A percentile compares a stretch with the other conserved stretches of the same genome.
Conservation (phyloP, 2,888 invertebrate genomes). For the Tethea ocularis region DNA sequence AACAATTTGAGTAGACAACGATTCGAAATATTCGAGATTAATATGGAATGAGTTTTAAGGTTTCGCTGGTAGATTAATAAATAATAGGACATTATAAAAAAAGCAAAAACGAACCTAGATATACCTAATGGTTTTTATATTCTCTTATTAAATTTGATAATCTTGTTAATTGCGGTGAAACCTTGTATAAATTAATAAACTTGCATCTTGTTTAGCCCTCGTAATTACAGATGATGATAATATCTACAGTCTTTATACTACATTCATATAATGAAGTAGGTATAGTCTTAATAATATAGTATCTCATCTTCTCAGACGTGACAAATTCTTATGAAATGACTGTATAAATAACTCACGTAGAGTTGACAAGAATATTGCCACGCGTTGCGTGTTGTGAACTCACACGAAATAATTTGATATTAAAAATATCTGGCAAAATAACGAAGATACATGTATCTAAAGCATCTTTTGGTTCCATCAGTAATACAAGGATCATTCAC, state of each 20-base stretch:
- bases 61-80: not conserved
- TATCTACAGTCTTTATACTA: constrained; percentile 16
- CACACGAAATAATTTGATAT: not conserved
- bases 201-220: too few species aligned
- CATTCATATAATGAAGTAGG: constrained; percentile 9
- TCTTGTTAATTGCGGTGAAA: too few species aligned
- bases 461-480: not conserved
- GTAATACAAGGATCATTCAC: not conserved
- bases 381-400: constrained; percentile 1
- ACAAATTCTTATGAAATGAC: constrained; percentile 12
- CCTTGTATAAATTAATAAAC: too few species aligned
- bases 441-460: not conserved
- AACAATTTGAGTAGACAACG: constrained; percentile 15
- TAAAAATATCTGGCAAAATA: not conserved
- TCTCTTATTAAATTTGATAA: too few species aligned
- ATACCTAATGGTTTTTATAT: too few species aligned
- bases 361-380: constrained; percentile 10
- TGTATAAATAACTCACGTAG: constrained; percentile 13
- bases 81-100: not conserved
- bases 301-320: constrained; percentile 11
- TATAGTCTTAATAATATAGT: constrained; percentile 9
- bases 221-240: too few species aligned
- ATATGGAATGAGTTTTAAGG: not conserved
- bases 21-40: not conserved
- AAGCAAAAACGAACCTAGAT: too few species aligned